Conservation (phyloP, 1,140 invertebrate genomes). For the Habropoda laboriosa region DNA sequence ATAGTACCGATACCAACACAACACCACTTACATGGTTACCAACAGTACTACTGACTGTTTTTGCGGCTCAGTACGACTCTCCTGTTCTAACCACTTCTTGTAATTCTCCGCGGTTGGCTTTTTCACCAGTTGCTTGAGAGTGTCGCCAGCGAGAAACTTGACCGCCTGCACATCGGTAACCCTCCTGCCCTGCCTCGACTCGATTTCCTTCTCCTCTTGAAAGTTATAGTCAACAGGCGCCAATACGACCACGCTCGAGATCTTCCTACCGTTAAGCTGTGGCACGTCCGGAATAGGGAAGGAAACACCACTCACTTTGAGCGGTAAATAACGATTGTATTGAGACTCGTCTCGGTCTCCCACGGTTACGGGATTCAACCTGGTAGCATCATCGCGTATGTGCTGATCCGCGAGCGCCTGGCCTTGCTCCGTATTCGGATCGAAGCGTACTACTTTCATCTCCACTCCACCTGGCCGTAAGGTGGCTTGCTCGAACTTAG, state of each 20-base stretch:
- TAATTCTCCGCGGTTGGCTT: constrained; percentile 89
- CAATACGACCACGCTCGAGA: constrained; percentile 91
- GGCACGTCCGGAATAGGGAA: constrained; percentile 90
- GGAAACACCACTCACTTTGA: constrained; percentile 91
- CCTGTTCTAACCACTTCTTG: constrained; percentile 89
- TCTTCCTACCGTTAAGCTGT: constrained; percentile 87
- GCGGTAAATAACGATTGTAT: constrained; percentile 91
- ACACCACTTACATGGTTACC: constrained; percentile 88
- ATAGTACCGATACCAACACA: too few relatives aligned
- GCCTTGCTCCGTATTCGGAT: constrained; percentile 88
- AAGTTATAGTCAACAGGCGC: constrained; percentile 89
- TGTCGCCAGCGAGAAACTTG: constrained; percentile 84
- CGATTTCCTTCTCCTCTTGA: constrained; percentile 74
- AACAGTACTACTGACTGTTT: constrained; percentile 90
- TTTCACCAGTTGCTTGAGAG: constrained; percentile 88
- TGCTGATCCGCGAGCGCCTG: constrained; percentile 87
- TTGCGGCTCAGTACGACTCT: constrained; percentile 87
- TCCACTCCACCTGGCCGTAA: constrained; percentile 85
- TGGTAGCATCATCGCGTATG: constrained; percentile 87
- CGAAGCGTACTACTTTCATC: constrained; percentile 92
- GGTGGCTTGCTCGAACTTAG: constrained; percentile 80
- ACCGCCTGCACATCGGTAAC: constrained; percentile 80
- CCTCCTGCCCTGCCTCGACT: constrained; percentile 72
- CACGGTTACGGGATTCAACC: constrained; percentile 87
- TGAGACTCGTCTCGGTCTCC: constrained; percentile 84